phyloP scores from a whole-genome alignment of 2,888 invertebrate genomes.

The Eristalinus sepulchralis region DNA sequence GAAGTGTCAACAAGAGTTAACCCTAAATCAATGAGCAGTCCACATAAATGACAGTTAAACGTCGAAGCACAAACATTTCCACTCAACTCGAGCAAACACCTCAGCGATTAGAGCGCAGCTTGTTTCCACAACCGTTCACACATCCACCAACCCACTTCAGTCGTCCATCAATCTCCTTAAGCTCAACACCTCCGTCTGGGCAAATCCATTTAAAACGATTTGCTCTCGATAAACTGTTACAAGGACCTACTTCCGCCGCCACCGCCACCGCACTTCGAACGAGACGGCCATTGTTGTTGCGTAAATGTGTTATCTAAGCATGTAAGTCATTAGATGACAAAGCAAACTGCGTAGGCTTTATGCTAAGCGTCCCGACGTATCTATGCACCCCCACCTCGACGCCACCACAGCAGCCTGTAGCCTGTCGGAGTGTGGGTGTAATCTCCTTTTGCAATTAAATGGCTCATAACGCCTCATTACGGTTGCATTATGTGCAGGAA shows the following conservation, averaged over 20 bases:
- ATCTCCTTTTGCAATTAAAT: conserved; percentile 70
- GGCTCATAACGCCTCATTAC: conserved; percentile 71
- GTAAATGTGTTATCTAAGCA: conserved; percentile 26
- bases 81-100: neutral
- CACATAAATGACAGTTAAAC: too few relatives aligned
- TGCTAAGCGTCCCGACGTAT: conserved; percentile 4
- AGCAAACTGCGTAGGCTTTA: conserved; percentile 45
- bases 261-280: neutral
- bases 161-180: neutral
- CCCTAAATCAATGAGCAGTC: too few relatives aligned
- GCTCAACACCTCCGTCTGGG: neutral
- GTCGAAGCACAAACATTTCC: too few relatives aligned
- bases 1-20: too few relatives aligned
- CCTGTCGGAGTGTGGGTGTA: conserved; percentile 22
- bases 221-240: conserved; percentile 48
- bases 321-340: conserved; percentile 61
- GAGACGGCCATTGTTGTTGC: neutral
- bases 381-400: neutral
- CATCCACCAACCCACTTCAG: neutral
- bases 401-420: neutral
- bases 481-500: conserved; percentile 64
- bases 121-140: neutral
- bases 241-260: neutral
- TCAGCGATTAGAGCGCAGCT: neutral
- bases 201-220: conserved; percentile 31